Evolutionary conservation across 1,140 invertebrate species (phyloP), one percentile per base, ranked within the genome.

Genomic region (Dreissena rostriformis): DNA sequence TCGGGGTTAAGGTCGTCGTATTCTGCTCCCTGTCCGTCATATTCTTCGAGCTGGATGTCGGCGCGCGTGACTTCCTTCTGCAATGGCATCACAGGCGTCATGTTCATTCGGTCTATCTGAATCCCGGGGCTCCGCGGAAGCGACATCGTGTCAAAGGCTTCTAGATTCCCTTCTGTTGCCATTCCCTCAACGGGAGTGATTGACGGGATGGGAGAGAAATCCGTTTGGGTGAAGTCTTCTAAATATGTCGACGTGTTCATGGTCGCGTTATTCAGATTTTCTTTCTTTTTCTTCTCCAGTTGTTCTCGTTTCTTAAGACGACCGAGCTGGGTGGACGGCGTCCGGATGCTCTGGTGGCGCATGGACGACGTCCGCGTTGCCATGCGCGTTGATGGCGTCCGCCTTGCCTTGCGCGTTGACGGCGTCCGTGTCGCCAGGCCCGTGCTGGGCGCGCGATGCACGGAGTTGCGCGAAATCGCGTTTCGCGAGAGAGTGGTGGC

Each of bases 21-120:
- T n/a, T 79, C 77, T 28, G 26, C 66, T 53, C 53, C 68, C 28
- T 70, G 19, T n/a, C n/a, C 57, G 55, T 79, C 28, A 39, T 53
- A 79, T 39, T 82, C 80, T 68, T 82, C 80, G 17, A 82, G 68
- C 39, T 75, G 74, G 12, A 82, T 82, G 49, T 82, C 80, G 68
- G 71, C 75, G 24, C 49, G 72, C 15, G 80, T 82, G 22, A 82
- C 61, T 75, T 82, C 80, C 63, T 74, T 82, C n/a, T n/a, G n/a
- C n/a, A 81, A 73, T n/a, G 80, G 57, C 75, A 74, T 67, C 66
- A 82, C 52, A 22, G 71, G 72, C 12, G 71, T 66, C 4, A 28
- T 63, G 8, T 55, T 22, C 26, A 49, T 14, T 11, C 55, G 24
- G 19, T 66, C 67, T 65, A 51, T n/a, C 51, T 55, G 55, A 39